Evolutionary conservation across 2,113 vertebrate species (phyloP).

Genomic region (Cygnus atratus): DNA sequence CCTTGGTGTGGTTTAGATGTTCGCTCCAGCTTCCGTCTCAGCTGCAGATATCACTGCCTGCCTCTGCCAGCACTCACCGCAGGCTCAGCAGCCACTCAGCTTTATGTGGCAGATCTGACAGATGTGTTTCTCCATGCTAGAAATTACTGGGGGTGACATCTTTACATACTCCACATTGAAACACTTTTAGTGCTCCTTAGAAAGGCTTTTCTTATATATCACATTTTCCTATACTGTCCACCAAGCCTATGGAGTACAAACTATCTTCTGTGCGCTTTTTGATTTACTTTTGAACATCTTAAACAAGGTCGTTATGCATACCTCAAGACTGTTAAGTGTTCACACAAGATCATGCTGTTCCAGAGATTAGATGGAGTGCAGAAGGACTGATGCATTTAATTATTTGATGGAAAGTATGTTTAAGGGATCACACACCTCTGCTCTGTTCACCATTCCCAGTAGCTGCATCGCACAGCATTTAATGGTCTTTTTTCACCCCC

Average conservation of each 20-base stretch:
- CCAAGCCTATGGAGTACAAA: not conserved
- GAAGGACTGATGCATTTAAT: not conserved
- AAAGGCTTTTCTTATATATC: not conserved
- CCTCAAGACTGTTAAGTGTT: not conserved
- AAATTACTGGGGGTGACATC: not conserved
- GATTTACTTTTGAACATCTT: not conserved
- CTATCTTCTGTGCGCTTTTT: not conserved
- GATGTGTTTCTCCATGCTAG: not conserved
- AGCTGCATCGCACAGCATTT: not conserved
- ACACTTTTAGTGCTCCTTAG: not conserved
- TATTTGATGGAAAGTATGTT: not conserved
- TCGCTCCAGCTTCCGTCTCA: not conserved
- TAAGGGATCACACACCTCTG: not conserved
- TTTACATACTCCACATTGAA: not conserved
- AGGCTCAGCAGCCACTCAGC: fast-evolving
- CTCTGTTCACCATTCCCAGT: not conserved
- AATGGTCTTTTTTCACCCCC: not conserved
- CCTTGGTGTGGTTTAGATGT: fast-evolving
- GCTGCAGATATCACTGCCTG: not conserved
- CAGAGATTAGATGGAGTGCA: not conserved
- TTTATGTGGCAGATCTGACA: not conserved
- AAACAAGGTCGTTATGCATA: not conserved
- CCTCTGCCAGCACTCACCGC: not conserved
- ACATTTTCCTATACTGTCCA: not conserved
- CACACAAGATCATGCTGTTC: not conserved